phyloP scores from a whole-genome alignment of 2,888 invertebrate species.

The Dynastes tityus region DNA sequence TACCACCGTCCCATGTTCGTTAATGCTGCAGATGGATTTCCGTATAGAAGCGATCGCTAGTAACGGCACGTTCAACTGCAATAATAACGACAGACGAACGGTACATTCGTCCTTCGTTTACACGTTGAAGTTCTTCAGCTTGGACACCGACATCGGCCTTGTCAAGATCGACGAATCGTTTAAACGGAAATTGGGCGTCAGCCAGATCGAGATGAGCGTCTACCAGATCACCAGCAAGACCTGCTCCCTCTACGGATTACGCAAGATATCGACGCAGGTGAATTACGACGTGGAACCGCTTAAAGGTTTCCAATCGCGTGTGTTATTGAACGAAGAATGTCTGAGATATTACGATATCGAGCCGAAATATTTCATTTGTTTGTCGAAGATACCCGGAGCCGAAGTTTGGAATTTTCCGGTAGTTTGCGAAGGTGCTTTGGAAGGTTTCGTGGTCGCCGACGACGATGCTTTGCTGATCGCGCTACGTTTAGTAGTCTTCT shows the following conservation, averaged over 20 bases:
- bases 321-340: neutral
- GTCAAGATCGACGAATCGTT: neutral
- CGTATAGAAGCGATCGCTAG: neutral
- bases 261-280: neutral
- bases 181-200: neutral
- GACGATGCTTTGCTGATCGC: neutral
- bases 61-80: neutral
- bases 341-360: slow-evolving; percentile 12
- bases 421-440: slow-evolving; percentile 5
- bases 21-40: neutral
- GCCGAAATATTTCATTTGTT: slow-evolving; percentile 16
- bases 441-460: slow-evolving; percentile 32
- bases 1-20: slow-evolving; percentile 6
- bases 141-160: slow-evolving; percentile 11
- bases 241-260: slow-evolving; percentile 6
- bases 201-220: neutral
- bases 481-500: slow-evolving; percentile 6
- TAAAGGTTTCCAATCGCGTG: neutral
- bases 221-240: neutral
- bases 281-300: slow-evolving; percentile 5
- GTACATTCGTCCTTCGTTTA: neutral
- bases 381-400: neutral
- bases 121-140: neutral
- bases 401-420: slow-evolving; percentile 33
- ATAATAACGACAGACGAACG: neutral